These are phyloP conservation scores for Cyphomyrus discorhynchus DNA, from an alignment of 2,113 vertebrate genomes.

Conservation along the genomic window DNA sequence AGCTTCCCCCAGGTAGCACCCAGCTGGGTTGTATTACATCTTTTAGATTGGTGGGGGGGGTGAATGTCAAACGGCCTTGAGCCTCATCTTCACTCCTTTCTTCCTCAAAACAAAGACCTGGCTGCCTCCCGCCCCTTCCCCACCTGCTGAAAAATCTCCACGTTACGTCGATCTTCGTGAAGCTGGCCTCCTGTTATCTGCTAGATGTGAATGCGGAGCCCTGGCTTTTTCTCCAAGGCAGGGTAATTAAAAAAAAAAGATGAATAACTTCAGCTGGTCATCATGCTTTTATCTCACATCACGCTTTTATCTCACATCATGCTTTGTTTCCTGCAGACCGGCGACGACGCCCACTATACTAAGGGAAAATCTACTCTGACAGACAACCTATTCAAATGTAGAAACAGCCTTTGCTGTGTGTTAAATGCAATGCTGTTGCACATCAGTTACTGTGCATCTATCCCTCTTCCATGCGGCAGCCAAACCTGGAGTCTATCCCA, in stretches of 20 bases:
- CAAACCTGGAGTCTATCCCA: not conserved
- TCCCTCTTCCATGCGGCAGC: not conserved
- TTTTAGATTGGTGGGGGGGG: constrained; percentile 44
- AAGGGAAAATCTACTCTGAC: not conserved
- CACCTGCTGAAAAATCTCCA: constrained; percentile 30
- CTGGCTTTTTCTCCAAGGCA: constrained; percentile 36
- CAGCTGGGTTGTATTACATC: constrained; percentile 28
- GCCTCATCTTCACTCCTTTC: constrained; percentile 45
- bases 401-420: not conserved
- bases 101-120: not conserved
- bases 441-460: not conserved
- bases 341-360: not conserved
- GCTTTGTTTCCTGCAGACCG: constrained; percentile 41
- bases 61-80: constrained; percentile 45
- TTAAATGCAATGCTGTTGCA: not conserved
- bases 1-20: constrained; percentile 24
- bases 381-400: not conserved
- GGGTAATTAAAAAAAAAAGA: constrained; percentile 43
- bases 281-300: constrained; percentile 36
- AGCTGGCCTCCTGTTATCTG: constrained; percentile 38
- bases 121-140: not conserved
- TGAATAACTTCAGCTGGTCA: constrained; percentile 34
- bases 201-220: constrained; percentile 16
- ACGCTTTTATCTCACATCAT: constrained; percentile 30
- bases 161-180: constrained; percentile 31